Base-by-base conservation (phyloP, 2,113 vertebrate genomes). In the Cyanoliseus patagonus region DNA sequence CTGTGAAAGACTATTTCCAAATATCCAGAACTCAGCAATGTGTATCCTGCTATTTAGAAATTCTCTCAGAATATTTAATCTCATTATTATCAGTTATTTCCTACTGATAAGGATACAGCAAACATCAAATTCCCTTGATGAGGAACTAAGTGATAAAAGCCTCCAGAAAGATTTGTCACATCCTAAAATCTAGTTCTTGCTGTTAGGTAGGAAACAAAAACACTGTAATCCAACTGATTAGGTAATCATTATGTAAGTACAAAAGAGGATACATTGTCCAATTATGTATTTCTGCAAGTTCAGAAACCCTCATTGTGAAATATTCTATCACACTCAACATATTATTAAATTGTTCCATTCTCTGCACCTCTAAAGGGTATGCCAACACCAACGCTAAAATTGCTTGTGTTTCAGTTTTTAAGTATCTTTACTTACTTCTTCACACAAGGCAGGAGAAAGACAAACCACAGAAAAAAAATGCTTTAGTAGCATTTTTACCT, bases 41-140 rank as follows among this genome's bases (percentile, higher is more conserved):
- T 86, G 75, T 88, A 92, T n/a, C 20, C 90, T 77, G 69, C 86
- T 89, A 85, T 90, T 90, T 57, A 59, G 87, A 94, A 95, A 64
- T 83, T 93, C 52, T 84, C 78, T 90, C 68, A 63, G 53, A 90
- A 73, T 86, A 82, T 82, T 96, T 95, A 35, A 95, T 73, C 64
- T 90, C 66, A 74, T 89, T 93, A 74, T 84, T 88, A 93, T 90
- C 31, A 76, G 76, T 63, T 93, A 86, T 74, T 93, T 94, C 90
- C 59, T 79, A 75, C 59, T 64, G 62, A 75, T 88, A 95, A 97
- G 70, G 77, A 62, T 41, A 92, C 5, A 84, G 90, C 86, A 92
- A 95, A 95, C 75, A 75, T 55, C 62, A 90, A 89, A 92, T 61
- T 70, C 88, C 42, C 62, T 42, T 57, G 28, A 85, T 42, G 28